Base-by-base conservation (phyloP, 2,113 vertebrate genomes). In the Casuarius casuarius region DNA sequence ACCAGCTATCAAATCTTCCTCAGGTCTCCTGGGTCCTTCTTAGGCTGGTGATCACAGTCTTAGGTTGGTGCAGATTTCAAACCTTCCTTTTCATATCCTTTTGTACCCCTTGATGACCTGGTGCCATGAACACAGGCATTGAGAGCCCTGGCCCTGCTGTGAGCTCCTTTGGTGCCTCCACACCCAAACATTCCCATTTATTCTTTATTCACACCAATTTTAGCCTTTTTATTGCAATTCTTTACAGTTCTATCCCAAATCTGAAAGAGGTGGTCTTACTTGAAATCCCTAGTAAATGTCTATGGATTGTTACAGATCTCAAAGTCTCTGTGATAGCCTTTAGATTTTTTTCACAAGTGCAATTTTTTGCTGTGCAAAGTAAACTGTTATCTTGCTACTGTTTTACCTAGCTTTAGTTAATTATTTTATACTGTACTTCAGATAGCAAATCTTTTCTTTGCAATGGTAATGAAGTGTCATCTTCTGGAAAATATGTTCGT, bases 101-200 rank as follows among this genome's bases (percentile, higher is more conserved):
- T 71, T 16, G 58, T 62, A 21, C 29, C 54, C 12, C 51, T 56
- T 6, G 28, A 16, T 3, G 49, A 81, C 49, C 88, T 78, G 14
- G 25, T 22, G 48, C 26, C 72, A 23, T 0, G 2, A 31, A 0
- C 74, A 62, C 26, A 42, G n/a, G 23, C 73, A 25, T 61, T 20
- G 63, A 46, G 73, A 65, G 16, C 16, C 17, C 56, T 58, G 56
- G 31, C 15, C 44, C n/a, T 87, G 42, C 72, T 42, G 6, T 0
- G 26, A 17, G 25, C 59, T 70, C 86, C 79, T 59, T 1, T 29
- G 28, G 10, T 29, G 54, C 73, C 49, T 62, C 66, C 51, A 6
- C 65, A 22, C 3, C 33, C 82, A 49, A 22, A 17, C 16, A 22
- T 6, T 52, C 78, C 56, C 51, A 7, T 52, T 40, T 51, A 4